Evolutionary conservation across 2,888 invertebrate species (phyloP).

Genomic region (Noctua fimbriata): DNA sequence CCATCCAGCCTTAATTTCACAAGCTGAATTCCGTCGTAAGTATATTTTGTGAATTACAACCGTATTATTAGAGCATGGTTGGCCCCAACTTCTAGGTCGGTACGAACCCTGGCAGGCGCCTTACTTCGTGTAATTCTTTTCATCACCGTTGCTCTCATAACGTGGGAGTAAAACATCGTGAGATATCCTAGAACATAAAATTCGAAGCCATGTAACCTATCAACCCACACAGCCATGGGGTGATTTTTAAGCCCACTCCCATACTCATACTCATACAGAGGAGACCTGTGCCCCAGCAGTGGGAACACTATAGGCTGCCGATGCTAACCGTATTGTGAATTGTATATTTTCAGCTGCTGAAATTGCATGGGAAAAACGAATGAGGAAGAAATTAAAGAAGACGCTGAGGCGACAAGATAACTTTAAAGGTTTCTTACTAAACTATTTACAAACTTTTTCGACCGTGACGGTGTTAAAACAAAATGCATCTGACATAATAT

Average conservation of each 20-base stretch:
- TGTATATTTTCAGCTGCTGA: conserved; percentile 79
- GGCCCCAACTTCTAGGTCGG: not conserved
- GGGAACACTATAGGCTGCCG: not conserved
- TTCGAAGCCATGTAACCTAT: not conserved
- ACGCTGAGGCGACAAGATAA: conserved; percentile 79
- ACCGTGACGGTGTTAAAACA: not conserved
- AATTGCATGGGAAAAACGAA: conserved; percentile 83
- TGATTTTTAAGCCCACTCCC: not conserved
- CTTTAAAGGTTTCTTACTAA: conserved; percentile 79
- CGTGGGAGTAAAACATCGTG: not conserved
- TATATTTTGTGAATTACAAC: no score
- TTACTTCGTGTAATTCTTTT: not conserved
- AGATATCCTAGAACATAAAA: not conserved
- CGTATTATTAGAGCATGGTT: no score
- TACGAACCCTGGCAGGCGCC: not conserved
- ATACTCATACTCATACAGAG: not conserved
- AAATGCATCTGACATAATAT: conserved; percentile 6
- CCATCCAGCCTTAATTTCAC: no score
- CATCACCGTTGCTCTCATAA: not conserved
- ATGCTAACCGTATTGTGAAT: not conserved
- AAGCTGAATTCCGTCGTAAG: no score
- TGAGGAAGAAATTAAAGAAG: conserved; percentile 85
- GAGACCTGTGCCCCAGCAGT: not conserved
- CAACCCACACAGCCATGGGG: not conserved
- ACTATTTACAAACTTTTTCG: not conserved